phyloP scores from a whole-genome alignment of 2,888 invertebrate genomes.

The Sisyra nigra region DNA sequence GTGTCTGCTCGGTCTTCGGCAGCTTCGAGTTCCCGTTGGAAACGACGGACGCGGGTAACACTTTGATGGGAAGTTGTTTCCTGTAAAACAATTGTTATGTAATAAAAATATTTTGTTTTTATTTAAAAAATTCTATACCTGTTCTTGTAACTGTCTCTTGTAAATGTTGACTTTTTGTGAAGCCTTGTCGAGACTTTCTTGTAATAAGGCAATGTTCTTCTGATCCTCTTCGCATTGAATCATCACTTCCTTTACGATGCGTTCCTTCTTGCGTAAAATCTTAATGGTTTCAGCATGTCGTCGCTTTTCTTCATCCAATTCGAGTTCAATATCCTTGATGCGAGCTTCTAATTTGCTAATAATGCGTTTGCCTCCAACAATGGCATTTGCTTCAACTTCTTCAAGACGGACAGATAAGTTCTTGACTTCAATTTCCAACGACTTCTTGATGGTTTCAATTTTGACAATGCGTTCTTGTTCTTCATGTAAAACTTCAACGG shows the following conservation, averaged over 20 bases:
- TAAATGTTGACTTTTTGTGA: conserved; percentile 79
- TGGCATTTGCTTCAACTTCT: conserved; percentile 93
- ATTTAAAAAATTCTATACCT: conserved; percentile 38
- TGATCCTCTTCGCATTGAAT: conserved; percentile 94
- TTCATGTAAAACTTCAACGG: conserved; percentile 84
- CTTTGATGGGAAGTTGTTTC: conserved; percentile 86
- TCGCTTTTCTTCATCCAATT: conserved; percentile 92
- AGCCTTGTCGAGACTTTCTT: conserved; percentile 78
- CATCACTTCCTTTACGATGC: conserved; percentile 87
- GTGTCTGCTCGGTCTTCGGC: conserved; percentile 93
- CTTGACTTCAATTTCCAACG: conserved; percentile 93
- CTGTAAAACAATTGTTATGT: conserved; percentile 26
- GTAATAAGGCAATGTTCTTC: conserved; percentile 83
- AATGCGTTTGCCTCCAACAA: conserved; percentile 91
- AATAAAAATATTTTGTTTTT: no score
- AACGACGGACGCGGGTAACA: conserved; percentile 90
- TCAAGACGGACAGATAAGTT: conserved; percentile 84
- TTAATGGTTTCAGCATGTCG: conserved; percentile 95
- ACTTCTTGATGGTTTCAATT: conserved; percentile 95
- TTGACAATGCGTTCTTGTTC: conserved; percentile 94
- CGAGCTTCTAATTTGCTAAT: conserved; percentile 94
- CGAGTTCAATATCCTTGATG: conserved; percentile 87
- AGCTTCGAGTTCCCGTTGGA: conserved; percentile 95
- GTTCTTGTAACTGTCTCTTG: conserved; percentile 91
- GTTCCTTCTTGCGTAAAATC: conserved; percentile 96